Base-by-base conservation (phyloP, 2,888 invertebrate genomes). In the Volucella zonaria region DNA sequence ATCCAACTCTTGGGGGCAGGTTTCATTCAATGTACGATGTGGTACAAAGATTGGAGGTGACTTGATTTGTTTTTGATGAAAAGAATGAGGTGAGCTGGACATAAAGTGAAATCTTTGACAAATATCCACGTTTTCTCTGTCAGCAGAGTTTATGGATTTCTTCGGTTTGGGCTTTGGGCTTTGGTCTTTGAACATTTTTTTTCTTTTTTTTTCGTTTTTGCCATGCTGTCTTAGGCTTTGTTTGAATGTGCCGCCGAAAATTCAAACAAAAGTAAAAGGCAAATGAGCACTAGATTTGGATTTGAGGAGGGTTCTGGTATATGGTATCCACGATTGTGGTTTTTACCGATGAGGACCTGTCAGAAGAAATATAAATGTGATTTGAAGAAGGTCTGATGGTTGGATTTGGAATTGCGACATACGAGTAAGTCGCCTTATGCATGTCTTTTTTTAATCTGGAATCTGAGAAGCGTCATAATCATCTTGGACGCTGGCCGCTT, bases 1-100 rank as follows among this genome's bases (percentile, higher is more conserved):
- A 18, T 62, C 58, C 38, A 54, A 74, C 38, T 74, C 66, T 52
- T 9, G 40, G 47, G 58, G 18, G 52, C 4, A 31, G 18, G 42
- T 6, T 59, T 12, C 51, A 47, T 61, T 49, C 42, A 38, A 6
- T 68, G 66, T 40, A 18, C 51, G 42, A 64, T 59, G 43, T 62
- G 52, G 49, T 45, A 23, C 54, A 77, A 73, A 81, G 77, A 81
- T 81, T 73, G 58, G 15, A 76, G 14, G 62, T 73, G 81, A 77
- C 81, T 81, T 81, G 76, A 78, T 64, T 58, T 71, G 73, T 73
- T 67, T 73, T 73, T 80, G 70, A 66, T 70, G 75, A 66, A 71
- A 59, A 14, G 45, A 59, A 81, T n/a, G 52, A 12, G 52, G 51
- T n/a, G 61, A 68, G 43, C 45, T 75, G 68, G 66, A 74, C 74